Percentiles rank a stretch among this genome's conserved stretches.
Conservation (phyloP, 2,113 vertebrate genomes). For the Nothoprocta perdicaria region DNA sequence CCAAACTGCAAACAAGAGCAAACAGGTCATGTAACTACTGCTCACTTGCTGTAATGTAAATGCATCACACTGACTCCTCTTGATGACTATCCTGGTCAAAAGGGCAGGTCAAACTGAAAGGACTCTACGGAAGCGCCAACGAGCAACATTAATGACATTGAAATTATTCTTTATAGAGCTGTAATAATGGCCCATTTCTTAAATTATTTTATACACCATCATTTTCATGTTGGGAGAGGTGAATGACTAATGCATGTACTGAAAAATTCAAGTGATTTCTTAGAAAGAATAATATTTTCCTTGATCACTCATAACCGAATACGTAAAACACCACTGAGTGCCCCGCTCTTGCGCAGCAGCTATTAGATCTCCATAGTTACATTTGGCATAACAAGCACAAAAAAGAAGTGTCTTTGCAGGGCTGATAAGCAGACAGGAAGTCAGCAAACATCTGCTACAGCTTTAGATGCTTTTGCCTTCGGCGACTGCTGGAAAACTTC, state of each 20-base stretch:
- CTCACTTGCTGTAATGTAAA: neutral
- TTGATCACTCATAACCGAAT: slow-evolving; percentile 9
- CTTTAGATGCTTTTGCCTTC: slow-evolving; percentile 65
- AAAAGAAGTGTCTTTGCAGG: slow-evolving; percentile 65
- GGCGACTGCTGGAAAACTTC: slow-evolving; percentile 17
- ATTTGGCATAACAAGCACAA: slow-evolving; percentile 55
- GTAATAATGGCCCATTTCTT: neutral
- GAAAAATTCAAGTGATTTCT: neutral
- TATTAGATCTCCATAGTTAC: slow-evolving; percentile 72
- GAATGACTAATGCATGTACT: neutral
- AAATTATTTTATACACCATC: neutral
- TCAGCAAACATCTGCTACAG: slow-evolving; percentile 62
- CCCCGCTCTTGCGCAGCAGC: slow-evolving; percentile 2
- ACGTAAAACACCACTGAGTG: neutral
- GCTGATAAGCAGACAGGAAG: slow-evolving; percentile 78
- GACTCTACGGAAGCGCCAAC: neutral
- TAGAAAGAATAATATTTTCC: slow-evolving; percentile 23
- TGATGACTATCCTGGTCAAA: neutral
- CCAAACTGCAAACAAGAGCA: neutral
- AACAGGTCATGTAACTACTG: accelerated
- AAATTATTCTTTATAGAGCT: neutral
- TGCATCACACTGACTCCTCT: neutral
- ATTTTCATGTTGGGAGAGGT: accelerated
- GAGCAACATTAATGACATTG: neutral
- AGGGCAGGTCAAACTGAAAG: neutral